Conservation (phyloP, 2,888 invertebrate species). For the Chromoteleia sp. region DNA sequence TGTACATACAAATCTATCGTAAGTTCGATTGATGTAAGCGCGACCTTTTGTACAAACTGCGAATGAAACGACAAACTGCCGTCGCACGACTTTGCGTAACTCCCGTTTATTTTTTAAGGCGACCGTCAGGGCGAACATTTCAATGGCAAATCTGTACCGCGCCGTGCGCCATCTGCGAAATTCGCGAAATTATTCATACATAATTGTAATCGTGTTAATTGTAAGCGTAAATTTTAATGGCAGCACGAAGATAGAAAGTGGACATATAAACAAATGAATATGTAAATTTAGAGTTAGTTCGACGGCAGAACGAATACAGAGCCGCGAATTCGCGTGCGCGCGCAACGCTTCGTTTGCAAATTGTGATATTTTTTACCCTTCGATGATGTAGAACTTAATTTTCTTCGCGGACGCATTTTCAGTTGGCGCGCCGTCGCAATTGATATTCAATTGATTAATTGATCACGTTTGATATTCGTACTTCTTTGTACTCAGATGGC, state of each 20-base stretch:
- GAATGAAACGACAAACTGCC: slow-evolving; percentile 65
- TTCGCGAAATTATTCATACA: too few species aligned
- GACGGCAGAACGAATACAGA: slow-evolving; percentile 53
- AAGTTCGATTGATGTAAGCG: slow-evolving; percentile 67
- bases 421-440: slow-evolving; percentile 44
- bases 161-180: slow-evolving; percentile 16
- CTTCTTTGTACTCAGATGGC: slow-evolving; percentile 38
- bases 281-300: slow-evolving; percentile 30
- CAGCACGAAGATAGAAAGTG: not conserved
- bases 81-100: slow-evolving; percentile 58
- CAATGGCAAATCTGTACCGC: slow-evolving; percentile 20
- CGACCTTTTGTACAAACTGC: slow-evolving; percentile 69
- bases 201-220: slow-evolving; percentile 4
- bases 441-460: not conserved
- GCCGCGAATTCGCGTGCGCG: slow-evolving; percentile 18
- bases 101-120: slow-evolving; percentile 56
- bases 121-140: slow-evolving; percentile 19
- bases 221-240: slow-evolving; percentile 6
- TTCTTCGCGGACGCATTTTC: slow-evolving; percentile 56
- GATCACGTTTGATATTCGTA: not conserved
- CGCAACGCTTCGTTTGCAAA: slow-evolving; percentile 62
- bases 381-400: slow-evolving; percentile 59
- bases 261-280: not conserved
- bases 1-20: slow-evolving; percentile 68
- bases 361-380: slow-evolving; percentile 68